Evolutionary conservation across 2,797 vertebrate species (phyloP).

Genomic region (Crenichthys baileyi): DNA sequence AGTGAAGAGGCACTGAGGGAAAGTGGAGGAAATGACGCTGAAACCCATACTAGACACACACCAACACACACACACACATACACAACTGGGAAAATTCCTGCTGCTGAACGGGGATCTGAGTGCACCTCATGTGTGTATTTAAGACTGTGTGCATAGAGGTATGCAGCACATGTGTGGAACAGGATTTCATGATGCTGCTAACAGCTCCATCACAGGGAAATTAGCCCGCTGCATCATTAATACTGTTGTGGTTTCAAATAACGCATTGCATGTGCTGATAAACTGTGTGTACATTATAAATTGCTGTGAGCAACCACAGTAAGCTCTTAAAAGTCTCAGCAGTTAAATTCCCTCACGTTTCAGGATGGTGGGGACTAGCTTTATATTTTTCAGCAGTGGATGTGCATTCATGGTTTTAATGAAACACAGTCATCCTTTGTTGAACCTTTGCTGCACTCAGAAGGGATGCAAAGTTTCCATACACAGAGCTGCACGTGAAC

Average conservation of each 20-base stretch:
- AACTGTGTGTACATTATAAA: slow-evolving; percentile 52
- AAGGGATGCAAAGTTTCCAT: slow-evolving; percentile 52
- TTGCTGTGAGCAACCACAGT: slow-evolving; percentile 23
- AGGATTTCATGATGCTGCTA: slow-evolving; percentile 58
- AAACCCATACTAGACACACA: slow-evolving; percentile 29
- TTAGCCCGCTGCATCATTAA: slow-evolving; percentile 53
- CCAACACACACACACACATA: slow-evolving; percentile 34
- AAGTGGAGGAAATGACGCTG: slow-evolving; percentile 53
- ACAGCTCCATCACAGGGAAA: slow-evolving; percentile 50
- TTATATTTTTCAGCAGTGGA: slow-evolving; percentile 64
- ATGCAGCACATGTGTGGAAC: slow-evolving; percentile 63
- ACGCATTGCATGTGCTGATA: slow-evolving; percentile 45
- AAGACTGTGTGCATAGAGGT: slow-evolving; percentile 37
- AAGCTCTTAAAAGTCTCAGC: slow-evolving; percentile 37
- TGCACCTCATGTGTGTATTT: slow-evolving; percentile 57
- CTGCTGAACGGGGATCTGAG: slow-evolving; percentile 54
- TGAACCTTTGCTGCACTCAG: slow-evolving; percentile 70
- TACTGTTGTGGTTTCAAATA: slow-evolving; percentile 52
- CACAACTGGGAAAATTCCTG: slow-evolving; percentile 66
- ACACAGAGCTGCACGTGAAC: slow-evolving; percentile 38
- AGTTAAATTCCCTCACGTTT: slow-evolving; percentile 58
- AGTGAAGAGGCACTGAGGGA: slow-evolving; percentile 34
- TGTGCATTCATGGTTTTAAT: slow-evolving; percentile 59
- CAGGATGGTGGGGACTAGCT: slow-evolving; percentile 20
- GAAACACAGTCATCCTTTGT: slow-evolving; percentile 59